Evolutionary conservation across 1,140 invertebrate genomes (phyloP).

Genomic region (Pomacea maculata): DNA sequence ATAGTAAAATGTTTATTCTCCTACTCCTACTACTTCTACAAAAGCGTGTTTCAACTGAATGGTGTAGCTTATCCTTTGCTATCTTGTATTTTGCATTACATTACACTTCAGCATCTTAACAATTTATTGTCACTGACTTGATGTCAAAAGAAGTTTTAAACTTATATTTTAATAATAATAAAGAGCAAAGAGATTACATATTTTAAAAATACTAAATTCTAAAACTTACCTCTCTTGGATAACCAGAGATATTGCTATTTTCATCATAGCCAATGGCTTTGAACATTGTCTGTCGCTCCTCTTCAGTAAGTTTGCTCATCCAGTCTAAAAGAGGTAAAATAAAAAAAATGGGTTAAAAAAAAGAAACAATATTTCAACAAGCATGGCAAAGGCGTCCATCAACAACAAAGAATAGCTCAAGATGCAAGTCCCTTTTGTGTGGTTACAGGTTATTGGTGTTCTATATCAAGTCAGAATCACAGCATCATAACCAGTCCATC

Average conservation of each 20-base stretch:
- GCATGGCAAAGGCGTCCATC: too few species aligned
- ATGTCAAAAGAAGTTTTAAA: too few species aligned
- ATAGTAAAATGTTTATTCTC: background rate
- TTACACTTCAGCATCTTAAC: background rate
- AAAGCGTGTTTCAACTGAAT: background rate
- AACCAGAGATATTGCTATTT: slow-evolving; percentile 47
- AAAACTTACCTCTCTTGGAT: slow-evolving; percentile 48
- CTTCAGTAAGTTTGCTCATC: slow-evolving; percentile 75
- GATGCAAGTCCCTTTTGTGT: too few species aligned
- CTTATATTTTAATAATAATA: too few species aligned
- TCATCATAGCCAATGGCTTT: slow-evolving; percentile 71
- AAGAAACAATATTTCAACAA: background rate
- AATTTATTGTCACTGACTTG: background rate
- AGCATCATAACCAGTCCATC: too few species aligned
- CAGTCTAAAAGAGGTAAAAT: slow-evolving; percentile 51
- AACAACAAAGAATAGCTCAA: too few species aligned
- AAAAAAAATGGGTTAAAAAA: background rate
- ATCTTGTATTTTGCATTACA: background rate
- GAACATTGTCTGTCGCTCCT: slow-evolving; percentile 74
- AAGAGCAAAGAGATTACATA: too few species aligned
- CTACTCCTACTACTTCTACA: background rate
- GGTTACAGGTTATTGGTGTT: too few species aligned
- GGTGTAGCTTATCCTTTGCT: too few species aligned
- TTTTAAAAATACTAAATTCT: background rate
- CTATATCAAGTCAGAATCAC: too few species aligned